These are phyloP conservation scores for Spodoptera frugiperda DNA, from an alignment of 1,140 invertebrate genomes.

Conservation along the genomic window DNA sequence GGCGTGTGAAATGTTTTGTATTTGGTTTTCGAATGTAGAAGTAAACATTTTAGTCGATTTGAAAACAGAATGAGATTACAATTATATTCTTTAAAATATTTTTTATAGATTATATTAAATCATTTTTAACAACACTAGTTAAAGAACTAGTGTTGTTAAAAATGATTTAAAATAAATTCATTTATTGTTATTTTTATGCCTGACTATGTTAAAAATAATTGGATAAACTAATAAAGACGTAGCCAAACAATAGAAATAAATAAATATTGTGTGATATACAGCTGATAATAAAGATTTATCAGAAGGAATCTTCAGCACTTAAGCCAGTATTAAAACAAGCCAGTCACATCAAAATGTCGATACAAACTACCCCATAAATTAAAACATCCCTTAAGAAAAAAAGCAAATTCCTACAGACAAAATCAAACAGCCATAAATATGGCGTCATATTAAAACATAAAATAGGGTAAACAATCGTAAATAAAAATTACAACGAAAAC, in stretches of 20 bases:
- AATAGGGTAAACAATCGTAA: slow-evolving; percentile 85
- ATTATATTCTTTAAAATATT: too few species aligned
- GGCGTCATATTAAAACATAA: slow-evolving; percentile 84
- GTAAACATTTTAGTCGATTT: not conserved
- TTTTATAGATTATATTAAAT: too few species aligned
- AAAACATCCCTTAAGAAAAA: slow-evolving; percentile 68
- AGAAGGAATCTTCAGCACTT: slow-evolving; percentile 29
- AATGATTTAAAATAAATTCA: slow-evolving; percentile 3
- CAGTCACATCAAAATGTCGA: slow-evolving; percentile 53
- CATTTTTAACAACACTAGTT: too few species aligned
- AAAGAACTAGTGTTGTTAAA: too few species aligned
- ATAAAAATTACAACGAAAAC: slow-evolving; percentile 83
- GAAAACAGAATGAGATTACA: not conserved
- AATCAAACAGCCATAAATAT: slow-evolving; percentile 78
- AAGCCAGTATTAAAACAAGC: slow-evolving; percentile 41
- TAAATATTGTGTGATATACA: slow-evolving; percentile 35
- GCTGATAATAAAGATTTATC: slow-evolving; percentile 16
- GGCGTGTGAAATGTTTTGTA: slow-evolving; percentile 20
- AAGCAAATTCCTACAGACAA: slow-evolving; percentile 64
- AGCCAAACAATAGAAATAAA: slow-evolving; percentile 15
- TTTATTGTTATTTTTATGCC: not conserved
- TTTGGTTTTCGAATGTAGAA: slow-evolving; percentile 17
- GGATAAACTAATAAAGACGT: slow-evolving; percentile 2
- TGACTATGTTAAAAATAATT: not conserved
- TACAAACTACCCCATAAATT: slow-evolving; percentile 72